Evolutionary conservation across 2,797 vertebrate species (phyloP).

Genomic region (Strix occidentalis): DNA sequence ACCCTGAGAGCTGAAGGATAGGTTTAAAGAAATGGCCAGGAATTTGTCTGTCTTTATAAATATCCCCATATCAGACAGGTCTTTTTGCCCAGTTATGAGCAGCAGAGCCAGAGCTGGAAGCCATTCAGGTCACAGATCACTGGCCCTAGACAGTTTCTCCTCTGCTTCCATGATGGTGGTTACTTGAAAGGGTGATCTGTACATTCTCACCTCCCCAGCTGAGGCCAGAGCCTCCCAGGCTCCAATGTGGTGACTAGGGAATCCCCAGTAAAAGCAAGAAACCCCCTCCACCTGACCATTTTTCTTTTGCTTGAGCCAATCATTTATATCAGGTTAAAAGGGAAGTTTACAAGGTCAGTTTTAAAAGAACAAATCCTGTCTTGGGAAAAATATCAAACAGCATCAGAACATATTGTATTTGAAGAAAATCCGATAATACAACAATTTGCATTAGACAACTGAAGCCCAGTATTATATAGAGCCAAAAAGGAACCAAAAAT

Average conservation of each 20-base stretch:
- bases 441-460: neutral
- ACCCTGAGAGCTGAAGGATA: neutral
- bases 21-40: neutral
- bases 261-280: neutral
- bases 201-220: neutral
- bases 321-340: neutral
- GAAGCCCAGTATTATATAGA: neutral
- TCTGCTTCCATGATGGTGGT: rapidly evolving
- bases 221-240: neutral
- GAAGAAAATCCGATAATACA: neutral
- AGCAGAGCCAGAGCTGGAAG: neutral
- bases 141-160: neutral
- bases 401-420: neutral
- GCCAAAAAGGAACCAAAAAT: neutral
- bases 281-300: rapidly evolving
- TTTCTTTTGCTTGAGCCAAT: neutral
- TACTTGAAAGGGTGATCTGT: neutral
- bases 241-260: neutral
- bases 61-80: neutral
- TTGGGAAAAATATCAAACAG: neutral
- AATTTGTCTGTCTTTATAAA: neutral
- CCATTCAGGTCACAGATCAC: neutral
- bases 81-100: neutral
- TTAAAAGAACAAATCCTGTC: neutral
- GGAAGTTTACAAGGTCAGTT: neutral